phyloP scores from a whole-genome alignment of 2,888 invertebrate species.

The Pheosia gnoma region DNA sequence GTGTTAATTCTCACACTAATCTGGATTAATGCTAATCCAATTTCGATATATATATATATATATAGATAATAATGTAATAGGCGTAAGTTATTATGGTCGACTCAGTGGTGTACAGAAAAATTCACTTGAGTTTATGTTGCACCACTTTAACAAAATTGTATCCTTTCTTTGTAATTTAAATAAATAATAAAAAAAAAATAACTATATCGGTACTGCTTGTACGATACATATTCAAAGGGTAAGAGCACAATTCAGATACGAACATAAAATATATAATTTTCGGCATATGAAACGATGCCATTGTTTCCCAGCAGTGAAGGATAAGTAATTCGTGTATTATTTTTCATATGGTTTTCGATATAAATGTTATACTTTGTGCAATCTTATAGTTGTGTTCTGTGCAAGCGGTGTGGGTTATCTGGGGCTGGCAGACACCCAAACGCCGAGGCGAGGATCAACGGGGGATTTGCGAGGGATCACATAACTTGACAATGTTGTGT shows the following conservation, averaged over 20 bases:
- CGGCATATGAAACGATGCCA: background rate
- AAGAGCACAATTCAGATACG: background rate
- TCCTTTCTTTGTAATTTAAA: no score
- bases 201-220: constrained; percentile 47
- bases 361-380: no score
- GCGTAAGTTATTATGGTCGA: no score
- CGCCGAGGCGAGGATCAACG: constrained; percentile 37
- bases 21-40: constrained; percentile 47
- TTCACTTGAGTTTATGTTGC: no score
- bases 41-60: constrained; percentile 47
- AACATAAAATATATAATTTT: background rate
- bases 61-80: no score
- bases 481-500: constrained; percentile 11
- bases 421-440: constrained; percentile 60
- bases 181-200: no score
- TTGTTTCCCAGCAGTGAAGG: background rate
- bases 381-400: background rate
- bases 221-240: constrained; percentile 25
- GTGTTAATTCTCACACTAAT: constrained; percentile 10
- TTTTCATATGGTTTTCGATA: no score
- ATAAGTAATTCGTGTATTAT: background rate
- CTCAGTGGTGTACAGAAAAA: no score
- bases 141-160: no score
- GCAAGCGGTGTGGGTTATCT: constrained; percentile 43
- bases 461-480: constrained; percentile 36